Evolutionary conservation across 35 echinoderm and acorn worm species (phyloP).

Genomic region (Ptychodera flava): DNA sequence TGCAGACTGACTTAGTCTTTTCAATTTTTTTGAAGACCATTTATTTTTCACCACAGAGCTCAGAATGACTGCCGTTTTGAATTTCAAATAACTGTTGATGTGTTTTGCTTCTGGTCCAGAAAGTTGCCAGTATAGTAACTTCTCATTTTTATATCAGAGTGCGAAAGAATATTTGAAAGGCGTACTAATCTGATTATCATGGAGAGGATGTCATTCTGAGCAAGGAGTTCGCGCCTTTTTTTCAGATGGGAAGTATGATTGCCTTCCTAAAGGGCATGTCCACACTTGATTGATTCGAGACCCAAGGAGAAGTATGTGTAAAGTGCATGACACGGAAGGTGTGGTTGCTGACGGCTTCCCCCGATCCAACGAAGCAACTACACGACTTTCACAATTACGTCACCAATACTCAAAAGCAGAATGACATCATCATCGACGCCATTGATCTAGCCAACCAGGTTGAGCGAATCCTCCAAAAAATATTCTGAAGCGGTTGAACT

Average conservation of each 20-base stretch:
- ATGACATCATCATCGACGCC: slow-evolving; percentile 29
- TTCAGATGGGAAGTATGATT: neutral
- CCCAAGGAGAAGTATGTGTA: neutral
- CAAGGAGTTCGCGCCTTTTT: neutral
- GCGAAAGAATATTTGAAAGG: too few relatives aligned
- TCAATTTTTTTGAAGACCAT: too few relatives aligned
- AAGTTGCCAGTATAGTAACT: too few relatives aligned
- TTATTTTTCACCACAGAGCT: too few relatives aligned
- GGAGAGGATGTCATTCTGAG: neutral
- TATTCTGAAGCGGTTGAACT: slow-evolving; percentile 35
- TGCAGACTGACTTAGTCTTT: too few relatives aligned
- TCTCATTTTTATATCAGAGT: too few relatives aligned
- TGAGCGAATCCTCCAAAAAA: slow-evolving; percentile 8
- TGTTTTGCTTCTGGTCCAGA: too few relatives aligned
- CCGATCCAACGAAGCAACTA: neutral
- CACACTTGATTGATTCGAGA: neutral
- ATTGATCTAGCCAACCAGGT: slow-evolving; percentile 25
- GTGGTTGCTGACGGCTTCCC: neutral
- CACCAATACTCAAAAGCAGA: neutral
- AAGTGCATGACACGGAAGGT: neutral
- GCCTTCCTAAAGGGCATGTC: neutral
- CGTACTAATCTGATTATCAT: neutral
- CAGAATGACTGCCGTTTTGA: too few relatives aligned
- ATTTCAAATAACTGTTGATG: too few relatives aligned
- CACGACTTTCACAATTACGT: neutral